These are phyloP conservation scores for Catocala fraxini DNA, from an alignment of 2,888 invertebrate species.

Conservation along the genomic window DNA sequence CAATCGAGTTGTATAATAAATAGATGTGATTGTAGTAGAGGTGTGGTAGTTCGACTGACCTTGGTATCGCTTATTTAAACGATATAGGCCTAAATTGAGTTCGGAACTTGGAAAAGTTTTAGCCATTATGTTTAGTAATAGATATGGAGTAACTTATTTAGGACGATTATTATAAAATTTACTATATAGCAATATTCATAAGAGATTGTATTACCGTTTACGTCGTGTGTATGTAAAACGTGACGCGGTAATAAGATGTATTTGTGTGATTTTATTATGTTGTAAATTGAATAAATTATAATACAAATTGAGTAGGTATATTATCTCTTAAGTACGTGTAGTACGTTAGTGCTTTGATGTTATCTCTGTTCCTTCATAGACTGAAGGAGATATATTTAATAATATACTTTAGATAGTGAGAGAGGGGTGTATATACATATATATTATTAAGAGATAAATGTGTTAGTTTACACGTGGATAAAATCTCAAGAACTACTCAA, in stretches of 20 bases:
- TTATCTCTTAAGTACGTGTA: neutral
- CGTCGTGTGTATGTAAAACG: conserved; percentile 12
- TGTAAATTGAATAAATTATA: conserved; percentile 6
- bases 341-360: neutral
- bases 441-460: no score
- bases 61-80: conserved; percentile 71
- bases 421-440: no score
- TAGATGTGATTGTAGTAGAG: conserved; percentile 43
- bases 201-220: neutral
- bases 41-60: conserved; percentile 63
- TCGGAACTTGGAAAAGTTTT: conserved; percentile 58
- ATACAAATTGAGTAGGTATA: neutral
- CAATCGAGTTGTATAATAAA: conserved; percentile 35
- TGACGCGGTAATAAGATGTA: conserved; percentile 5
- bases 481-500: no score
- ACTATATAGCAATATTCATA: neutral
- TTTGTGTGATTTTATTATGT: neutral
- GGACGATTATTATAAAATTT: conserved; percentile 6
- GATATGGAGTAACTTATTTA: conserved; percentile 27
- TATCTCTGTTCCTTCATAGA: no score
- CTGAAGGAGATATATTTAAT: no score
- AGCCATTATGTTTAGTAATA: conserved; percentile 47
- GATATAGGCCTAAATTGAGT: conserved; percentile 65
- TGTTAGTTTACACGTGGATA: no score
- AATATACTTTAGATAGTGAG: no score